Conservation (phyloP, 1,140 invertebrate genomes). For the Trichonephila inaurata region DNA sequence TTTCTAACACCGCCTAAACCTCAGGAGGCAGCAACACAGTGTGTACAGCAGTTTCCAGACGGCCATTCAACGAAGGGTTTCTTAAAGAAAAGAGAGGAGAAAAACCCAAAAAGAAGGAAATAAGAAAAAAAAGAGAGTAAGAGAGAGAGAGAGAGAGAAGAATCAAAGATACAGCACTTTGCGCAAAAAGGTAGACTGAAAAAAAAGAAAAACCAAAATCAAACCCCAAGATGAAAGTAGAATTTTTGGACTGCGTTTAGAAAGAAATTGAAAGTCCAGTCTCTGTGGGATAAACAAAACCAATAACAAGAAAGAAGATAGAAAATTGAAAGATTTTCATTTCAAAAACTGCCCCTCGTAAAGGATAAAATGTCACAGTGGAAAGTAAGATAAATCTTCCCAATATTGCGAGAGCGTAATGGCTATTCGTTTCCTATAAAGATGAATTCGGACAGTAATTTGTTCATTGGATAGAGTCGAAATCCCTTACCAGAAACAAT, state of each 20-base stretch:
- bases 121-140: slow-evolving; percentile 19
- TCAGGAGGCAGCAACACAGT: background rate
- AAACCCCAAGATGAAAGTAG: slow-evolving; percentile 57
- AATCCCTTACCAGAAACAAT: background rate
- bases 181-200: slow-evolving; percentile 36
- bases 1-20: slow-evolving; percentile 30
- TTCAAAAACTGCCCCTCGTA: slow-evolving; percentile 68
- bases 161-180: slow-evolving; percentile 72
- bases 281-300: slow-evolving; percentile 65
- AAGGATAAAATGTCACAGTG: slow-evolving; percentile 68
- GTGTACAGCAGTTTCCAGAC: slow-evolving; percentile 46
- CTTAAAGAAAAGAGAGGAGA: slow-evolving; percentile 26
- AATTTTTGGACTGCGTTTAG: slow-evolving; percentile 62
- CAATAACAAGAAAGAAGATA: slow-evolving; percentile 67
- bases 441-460: slow-evolving; percentile 32
- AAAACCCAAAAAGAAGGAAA: background rate
- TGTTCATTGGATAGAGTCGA: slow-evolving; percentile 33
- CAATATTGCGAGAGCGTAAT: slow-evolving; percentile 52
- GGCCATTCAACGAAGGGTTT: slow-evolving; percentile 61
- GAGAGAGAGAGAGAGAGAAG: background rate
- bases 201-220: slow-evolving; percentile 51
- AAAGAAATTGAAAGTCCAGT: slow-evolving; percentile 74
- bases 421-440: slow-evolving; percentile 1
- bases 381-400: slow-evolving; percentile 55
- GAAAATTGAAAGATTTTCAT: slow-evolving; percentile 74